phyloP scores from a whole-genome alignment of 64 coral and sea anemone species.

The Orbicella faveolata region DNA sequence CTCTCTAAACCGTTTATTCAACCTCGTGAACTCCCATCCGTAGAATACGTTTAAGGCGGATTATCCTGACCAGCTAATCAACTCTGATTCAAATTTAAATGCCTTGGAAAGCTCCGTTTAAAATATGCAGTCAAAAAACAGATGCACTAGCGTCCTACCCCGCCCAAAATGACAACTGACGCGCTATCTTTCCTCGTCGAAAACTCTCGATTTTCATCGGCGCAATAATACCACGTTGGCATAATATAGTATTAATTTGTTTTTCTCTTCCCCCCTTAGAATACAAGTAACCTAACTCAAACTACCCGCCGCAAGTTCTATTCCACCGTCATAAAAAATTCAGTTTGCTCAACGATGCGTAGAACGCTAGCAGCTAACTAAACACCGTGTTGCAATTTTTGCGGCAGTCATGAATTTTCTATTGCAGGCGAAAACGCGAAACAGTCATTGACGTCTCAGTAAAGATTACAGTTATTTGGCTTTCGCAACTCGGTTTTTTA shows the following conservation, averaged over 20 bases:
- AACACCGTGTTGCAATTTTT: constrained; percentile 43
- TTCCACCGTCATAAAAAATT: constrained; percentile 64
- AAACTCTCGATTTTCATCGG: neutral
- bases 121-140: constrained; percentile 46
- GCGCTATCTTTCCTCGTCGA: neutral
- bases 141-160: constrained; percentile 23
- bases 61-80: neutral
- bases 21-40: neutral
- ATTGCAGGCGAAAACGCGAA: neutral
- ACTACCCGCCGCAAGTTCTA: constrained; percentile 34
- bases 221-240: neutral
- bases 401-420: constrained; percentile 25
- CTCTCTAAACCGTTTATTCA: neutral
- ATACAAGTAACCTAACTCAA: constrained; percentile 10
- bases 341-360: constrained; percentile 60
- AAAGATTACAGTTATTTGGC: neutral
- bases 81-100: constrained; percentile 29
- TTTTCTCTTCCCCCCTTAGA: neutral
- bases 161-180: constrained; percentile 40
- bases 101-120: constrained; percentile 17
- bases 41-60: neutral
- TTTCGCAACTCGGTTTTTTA: neutral
- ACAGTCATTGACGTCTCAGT: neutral
- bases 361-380: constrained; percentile 37
- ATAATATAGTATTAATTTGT: neutral